phyloP scores from a whole-genome alignment of 2,113 vertebrate species.

The Apteryx owenii region DNA sequence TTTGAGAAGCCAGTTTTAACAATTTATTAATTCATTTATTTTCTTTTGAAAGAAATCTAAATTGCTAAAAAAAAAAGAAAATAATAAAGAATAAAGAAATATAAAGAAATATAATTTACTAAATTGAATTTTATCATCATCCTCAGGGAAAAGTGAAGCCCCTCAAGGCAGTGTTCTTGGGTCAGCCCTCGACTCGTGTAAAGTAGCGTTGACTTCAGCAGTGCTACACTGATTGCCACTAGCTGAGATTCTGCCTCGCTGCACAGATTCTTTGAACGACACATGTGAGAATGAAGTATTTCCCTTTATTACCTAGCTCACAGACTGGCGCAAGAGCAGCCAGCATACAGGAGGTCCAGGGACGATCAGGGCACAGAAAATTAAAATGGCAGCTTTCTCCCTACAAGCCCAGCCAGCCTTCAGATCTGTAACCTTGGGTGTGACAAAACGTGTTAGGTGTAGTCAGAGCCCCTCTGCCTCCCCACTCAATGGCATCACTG shows the following conservation, averaged over 20 bases:
- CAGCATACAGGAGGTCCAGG: neutral
- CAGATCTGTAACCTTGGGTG: neutral
- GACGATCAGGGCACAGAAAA: neutral
- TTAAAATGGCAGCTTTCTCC: neutral
- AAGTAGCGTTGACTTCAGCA: neutral
- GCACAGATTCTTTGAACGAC: neutral
- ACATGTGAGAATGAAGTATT: neutral
- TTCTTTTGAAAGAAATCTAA: neutral
- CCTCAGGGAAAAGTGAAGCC: neutral
- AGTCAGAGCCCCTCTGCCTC: neutral
- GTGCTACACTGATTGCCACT: neutral
- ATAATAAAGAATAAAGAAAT: no score
- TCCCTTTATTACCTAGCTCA: neutral
- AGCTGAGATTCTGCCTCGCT: neutral
- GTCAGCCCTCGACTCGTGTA: neutral
- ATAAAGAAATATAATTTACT: neutral
- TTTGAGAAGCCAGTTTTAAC: neutral
- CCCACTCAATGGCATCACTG: neutral
- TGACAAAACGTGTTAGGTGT: rapidly evolving
- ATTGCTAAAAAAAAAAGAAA: no score
- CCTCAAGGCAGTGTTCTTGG: neutral
- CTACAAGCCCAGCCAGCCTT: neutral
- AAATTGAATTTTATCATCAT: neutral
- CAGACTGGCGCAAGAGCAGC: neutral
- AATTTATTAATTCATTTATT: neutral